Conservation (phyloP, 2,797 vertebrate genomes). For the Taenioides sp. region DNA sequence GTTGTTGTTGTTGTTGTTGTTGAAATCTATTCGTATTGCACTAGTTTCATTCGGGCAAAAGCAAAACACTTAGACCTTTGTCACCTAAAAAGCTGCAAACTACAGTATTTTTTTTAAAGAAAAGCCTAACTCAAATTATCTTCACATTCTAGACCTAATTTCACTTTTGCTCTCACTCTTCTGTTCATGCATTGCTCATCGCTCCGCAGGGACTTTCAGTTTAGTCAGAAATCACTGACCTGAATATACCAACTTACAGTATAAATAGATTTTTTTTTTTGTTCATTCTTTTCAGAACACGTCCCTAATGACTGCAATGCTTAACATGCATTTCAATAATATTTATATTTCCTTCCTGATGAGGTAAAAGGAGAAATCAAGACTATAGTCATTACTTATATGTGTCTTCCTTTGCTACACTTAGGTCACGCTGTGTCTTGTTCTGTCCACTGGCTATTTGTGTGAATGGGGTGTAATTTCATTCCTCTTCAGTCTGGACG, state of each 20-base stretch:
- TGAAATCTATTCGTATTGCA: too few species aligned
- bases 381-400: background rate
- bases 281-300: slow-evolving; percentile 48
- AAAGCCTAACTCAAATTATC: background rate
- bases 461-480: slow-evolving; percentile 72
- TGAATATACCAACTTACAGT: slow-evolving; percentile 61
- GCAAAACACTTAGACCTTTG: background rate
- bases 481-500: slow-evolving; percentile 36
- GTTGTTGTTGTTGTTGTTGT: too few species aligned
- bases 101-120: background rate
- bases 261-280: slow-evolving; percentile 77
- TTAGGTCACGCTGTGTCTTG: slow-evolving; percentile 25
- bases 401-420: background rate
- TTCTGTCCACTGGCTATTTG: slow-evolving; percentile 54
- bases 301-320: background rate
- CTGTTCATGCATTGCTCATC: slow-evolving; percentile 43
- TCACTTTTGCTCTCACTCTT: slow-evolving; percentile 10
- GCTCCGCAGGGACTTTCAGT: slow-evolving; percentile 50
- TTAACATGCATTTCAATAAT: background rate
- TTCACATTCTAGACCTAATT: background rate
- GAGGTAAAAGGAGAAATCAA: background rate
- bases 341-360: background rate
- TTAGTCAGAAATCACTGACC: slow-evolving; percentile 75
- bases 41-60: background rate
- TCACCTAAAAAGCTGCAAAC: background rate